Evolutionary conservation across 2,113 vertebrate species (phyloP).

Genomic region (Clarias gariepinus): DNA sequence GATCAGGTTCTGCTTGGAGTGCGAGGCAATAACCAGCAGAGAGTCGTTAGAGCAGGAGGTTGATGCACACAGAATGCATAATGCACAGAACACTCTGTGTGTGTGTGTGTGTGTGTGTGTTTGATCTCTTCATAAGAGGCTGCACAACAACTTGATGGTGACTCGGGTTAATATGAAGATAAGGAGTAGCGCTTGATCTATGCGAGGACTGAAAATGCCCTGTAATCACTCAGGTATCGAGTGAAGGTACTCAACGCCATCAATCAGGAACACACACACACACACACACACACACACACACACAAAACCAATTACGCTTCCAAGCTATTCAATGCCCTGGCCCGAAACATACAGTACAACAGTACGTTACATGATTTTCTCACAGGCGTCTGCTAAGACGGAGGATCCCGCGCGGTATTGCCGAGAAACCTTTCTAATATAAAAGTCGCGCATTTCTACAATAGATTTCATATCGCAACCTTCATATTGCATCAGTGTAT

Average conservation of each 20-base stretch:
- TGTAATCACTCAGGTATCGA: slow-evolving; percentile 12
- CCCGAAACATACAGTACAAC: not conserved
- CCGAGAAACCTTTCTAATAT: not conserved
- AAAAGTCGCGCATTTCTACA: not conserved
- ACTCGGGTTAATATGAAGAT: slow-evolving; percentile 28
- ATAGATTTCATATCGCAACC: slow-evolving; percentile 4
- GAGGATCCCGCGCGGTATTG: too few relatives aligned
- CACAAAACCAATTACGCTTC: not conserved
- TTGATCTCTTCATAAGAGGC: slow-evolving; percentile 9
- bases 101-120: slow-evolving; percentile 17
- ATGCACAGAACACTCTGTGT: slow-evolving; percentile 18
- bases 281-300: slow-evolving; percentile 4
- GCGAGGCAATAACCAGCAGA: slow-evolving; percentile 34
- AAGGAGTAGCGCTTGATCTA: slow-evolving; percentile 11
- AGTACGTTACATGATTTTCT: not conserved
- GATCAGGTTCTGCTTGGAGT: slow-evolving; percentile 39
- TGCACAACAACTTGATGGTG: slow-evolving; percentile 15
- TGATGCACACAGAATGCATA: slow-evolving; percentile 31
- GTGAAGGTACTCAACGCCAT: not conserved
- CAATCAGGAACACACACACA: not conserved
- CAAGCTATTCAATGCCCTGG: not conserved
- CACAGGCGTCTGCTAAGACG: not conserved
- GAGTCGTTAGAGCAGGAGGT: slow-evolving; percentile 44
- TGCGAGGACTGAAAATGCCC: not conserved
- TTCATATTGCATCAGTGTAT: slow-evolving; percentile 18